A percentile compares a stretch with the other conserved stretches of the same genome.
Evolutionary conservation across 1,140 invertebrate genomes (phyloP).

Genomic region (Andrena cerasifolii): DNA sequence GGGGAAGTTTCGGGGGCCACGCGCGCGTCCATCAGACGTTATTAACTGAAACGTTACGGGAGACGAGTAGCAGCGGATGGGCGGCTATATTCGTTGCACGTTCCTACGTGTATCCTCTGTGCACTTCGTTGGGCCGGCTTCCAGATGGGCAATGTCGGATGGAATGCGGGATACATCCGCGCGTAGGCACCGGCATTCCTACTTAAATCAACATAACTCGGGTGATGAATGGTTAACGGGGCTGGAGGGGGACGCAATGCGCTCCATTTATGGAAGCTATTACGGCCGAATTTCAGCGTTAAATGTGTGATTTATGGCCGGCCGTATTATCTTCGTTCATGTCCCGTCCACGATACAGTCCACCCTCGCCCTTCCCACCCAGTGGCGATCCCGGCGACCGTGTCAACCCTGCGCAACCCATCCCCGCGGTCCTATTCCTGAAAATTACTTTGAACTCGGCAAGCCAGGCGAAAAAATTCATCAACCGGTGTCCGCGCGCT

Average conservation of each 20-base stretch:
- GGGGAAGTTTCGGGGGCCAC: no score
- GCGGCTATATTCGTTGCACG: conserved; percentile 59
- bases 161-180: conserved; percentile 67
- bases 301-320: conserved; percentile 69
- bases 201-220: conserved; percentile 74
- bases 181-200: conserved; percentile 63
- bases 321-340: conserved; percentile 67
- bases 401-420: neutral
- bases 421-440: neutral
- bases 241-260: conserved; percentile 57
- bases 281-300: conserved; percentile 70
- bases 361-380: neutral
- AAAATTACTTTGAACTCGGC: conserved; percentile 61
- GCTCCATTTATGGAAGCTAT: conserved; percentile 70
- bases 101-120: conserved; percentile 46
- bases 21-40: neutral
- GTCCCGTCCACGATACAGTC: conserved; percentile 64
- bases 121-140: conserved; percentile 54
- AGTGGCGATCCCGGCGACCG: no score
- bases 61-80: neutral
- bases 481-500: conserved; percentile 40
- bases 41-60: conserved; percentile 32
- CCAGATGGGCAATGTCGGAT: conserved; percentile 65
- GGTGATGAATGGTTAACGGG: conserved; percentile 71
- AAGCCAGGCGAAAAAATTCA: conserved; percentile 53